phyloP scores from a whole-genome alignment of 2,113 vertebrate genomes.

The Colaptes auratus region DNA sequence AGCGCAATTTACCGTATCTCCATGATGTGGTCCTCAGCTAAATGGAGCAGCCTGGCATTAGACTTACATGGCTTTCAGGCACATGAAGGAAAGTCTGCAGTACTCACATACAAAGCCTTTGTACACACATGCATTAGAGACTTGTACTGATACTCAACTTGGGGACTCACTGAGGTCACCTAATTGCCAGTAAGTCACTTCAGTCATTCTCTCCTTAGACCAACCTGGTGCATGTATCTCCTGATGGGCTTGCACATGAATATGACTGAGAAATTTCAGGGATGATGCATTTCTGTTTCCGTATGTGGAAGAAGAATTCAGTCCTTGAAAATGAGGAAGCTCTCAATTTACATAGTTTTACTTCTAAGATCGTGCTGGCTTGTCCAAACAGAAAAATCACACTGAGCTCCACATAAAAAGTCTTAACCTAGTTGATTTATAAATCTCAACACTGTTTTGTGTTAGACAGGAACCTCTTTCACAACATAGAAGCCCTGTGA shows the following conservation, averaged over 20 bases:
- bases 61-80: not conserved
- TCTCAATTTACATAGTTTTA: not conserved
- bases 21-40: not conserved
- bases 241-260: not conserved
- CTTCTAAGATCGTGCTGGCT: not conserved
- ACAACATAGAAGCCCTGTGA: not conserved
- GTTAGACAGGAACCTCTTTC: not conserved
- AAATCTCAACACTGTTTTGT: not conserved
- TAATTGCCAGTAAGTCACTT: accelerated
- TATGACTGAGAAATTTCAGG: not conserved
- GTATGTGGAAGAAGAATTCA: not conserved
- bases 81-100: not conserved
- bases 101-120: not conserved
- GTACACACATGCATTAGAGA: not conserved
- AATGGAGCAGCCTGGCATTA: not conserved
- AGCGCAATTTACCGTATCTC: not conserved
- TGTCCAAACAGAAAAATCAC: not conserved
- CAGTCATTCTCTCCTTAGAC: not conserved
- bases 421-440: not conserved
- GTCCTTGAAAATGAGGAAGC: not conserved
- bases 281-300: not conserved
- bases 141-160: not conserved
- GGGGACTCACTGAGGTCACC: not conserved
- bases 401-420: not conserved
- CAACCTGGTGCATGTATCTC: not conserved